Evolutionary conservation across 2,113 vertebrate genomes (phyloP).

Genomic region (Etia nguti): DNA sequence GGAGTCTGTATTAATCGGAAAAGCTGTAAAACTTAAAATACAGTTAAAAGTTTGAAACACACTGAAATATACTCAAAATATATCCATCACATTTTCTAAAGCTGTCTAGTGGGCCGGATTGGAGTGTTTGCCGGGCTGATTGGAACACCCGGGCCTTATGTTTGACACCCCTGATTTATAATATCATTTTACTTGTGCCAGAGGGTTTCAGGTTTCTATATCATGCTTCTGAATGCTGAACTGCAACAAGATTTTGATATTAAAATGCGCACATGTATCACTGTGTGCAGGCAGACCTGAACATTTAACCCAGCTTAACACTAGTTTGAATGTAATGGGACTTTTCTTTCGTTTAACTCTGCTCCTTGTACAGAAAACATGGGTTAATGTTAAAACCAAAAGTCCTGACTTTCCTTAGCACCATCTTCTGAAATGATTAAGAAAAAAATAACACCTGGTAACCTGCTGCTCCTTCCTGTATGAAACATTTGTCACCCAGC

Average conservation of each 20-base stretch:
- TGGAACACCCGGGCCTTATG: neutral
- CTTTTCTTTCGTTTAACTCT: neutral
- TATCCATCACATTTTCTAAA: neutral
- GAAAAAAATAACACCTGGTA: neutral
- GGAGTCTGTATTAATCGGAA: rapidly evolving
- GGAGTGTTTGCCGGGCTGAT: neutral
- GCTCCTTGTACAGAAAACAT: neutral
- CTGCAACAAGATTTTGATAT: neutral
- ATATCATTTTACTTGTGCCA: rapidly evolving
- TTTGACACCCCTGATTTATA: neutral
- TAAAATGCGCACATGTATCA: neutral
- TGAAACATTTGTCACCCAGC: neutral
- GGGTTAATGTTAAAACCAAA: neutral
- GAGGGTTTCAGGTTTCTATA: neutral
- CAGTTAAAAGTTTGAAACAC: neutral
- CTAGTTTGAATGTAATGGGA: neutral
- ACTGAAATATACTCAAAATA: neutral
- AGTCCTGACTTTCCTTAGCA: neutral
- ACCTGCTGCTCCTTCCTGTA: neutral
- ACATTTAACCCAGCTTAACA: neutral
- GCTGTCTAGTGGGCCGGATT: neutral
- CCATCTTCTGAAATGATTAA: neutral
- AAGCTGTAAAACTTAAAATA: neutral
- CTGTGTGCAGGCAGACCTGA: neutral
- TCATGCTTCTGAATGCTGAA: neutral